These are phyloP conservation scores for Tipula lateralis DNA, from an alignment of 2,888 invertebrate genomes.

Conservation along the genomic window DNA sequence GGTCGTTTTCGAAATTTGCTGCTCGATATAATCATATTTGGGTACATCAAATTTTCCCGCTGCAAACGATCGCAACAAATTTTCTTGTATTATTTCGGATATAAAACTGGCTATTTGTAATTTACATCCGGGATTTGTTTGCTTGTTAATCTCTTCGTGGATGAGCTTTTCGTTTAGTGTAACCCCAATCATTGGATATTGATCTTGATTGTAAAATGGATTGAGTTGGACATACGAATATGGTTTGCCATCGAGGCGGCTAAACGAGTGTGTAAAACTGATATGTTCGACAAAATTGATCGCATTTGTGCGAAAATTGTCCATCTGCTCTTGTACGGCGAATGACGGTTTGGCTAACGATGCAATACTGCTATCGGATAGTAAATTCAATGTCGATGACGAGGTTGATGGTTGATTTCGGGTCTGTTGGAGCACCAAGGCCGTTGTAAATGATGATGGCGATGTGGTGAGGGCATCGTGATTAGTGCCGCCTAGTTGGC, in stretches of 20 bases:
- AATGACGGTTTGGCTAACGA: not conserved
- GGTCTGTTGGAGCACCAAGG: not conserved
- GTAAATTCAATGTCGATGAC: slow-evolving; percentile 13
- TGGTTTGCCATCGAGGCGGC: slow-evolving; percentile 32
- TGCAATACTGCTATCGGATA: not conserved
- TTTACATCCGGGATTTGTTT: not conserved
- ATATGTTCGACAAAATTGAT: slow-evolving; percentile 36
- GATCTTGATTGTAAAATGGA: slow-evolving; percentile 37
- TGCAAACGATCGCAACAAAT: slow-evolving; percentile 2
- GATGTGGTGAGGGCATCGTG: not conserved
- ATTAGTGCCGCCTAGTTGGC: slow-evolving; percentile 31
- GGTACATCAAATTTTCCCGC: slow-evolving; percentile 24
- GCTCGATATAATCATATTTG: not conserved
- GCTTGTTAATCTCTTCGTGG: not conserved
- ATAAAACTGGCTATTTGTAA: not conserved
- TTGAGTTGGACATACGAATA: slow-evolving; percentile 38
- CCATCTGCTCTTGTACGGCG: not conserved
- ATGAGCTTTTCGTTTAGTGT: not conserved
- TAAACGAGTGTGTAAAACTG: slow-evolving; percentile 35
- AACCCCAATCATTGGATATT: slow-evolving; percentile 37
- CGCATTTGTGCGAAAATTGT: not conserved
- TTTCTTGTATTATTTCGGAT: slow-evolving; percentile 20
- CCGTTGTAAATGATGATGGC: not conserved
- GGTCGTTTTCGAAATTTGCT: not conserved
- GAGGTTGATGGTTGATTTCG: not conserved